Evolutionary conservation across 2,888 invertebrate genomes (phyloP).

Genomic region (Drymonia ruficornis): DNA sequence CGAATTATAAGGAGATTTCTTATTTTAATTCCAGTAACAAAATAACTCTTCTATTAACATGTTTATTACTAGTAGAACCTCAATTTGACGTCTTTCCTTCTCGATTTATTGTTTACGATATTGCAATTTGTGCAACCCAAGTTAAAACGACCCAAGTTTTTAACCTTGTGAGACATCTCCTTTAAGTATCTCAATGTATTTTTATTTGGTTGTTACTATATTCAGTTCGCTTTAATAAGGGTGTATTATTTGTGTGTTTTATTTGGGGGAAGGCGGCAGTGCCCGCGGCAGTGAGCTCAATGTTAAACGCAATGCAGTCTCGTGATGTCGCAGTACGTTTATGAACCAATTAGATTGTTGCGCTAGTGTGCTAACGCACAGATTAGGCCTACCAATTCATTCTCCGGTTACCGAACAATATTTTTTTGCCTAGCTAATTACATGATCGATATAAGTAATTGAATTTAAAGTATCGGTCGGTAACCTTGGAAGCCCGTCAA

Average conservation of each 20-base stretch:
- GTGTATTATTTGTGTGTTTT: constrained; percentile 79
- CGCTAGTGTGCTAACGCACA: constrained; percentile 84
- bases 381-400: constrained; percentile 63
- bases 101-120: background rate
- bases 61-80: background rate
- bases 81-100: background rate
- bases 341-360: constrained; percentile 79
- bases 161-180: constrained; percentile 31
- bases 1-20: constrained; percentile 40
- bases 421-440: constrained; percentile 34
- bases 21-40: constrained; percentile 16
- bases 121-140: background rate
- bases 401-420: constrained; percentile 73
- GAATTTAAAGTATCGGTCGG: constrained; percentile 60
- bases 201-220: constrained; percentile 30
- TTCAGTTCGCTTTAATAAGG: constrained; percentile 58
- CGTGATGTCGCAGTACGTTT: constrained; percentile 83
- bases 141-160: too few relatives aligned
- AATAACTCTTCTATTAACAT: background rate
- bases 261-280: constrained; percentile 88
- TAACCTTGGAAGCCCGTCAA: constrained; percentile 61
- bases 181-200: constrained; percentile 27
- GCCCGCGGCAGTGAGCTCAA: constrained; percentile 90
- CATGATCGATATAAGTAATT: constrained; percentile 12
- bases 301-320: constrained; percentile 89